Conservation (phyloP, 2,888 invertebrate species). For the Furcula furcula region DNA sequence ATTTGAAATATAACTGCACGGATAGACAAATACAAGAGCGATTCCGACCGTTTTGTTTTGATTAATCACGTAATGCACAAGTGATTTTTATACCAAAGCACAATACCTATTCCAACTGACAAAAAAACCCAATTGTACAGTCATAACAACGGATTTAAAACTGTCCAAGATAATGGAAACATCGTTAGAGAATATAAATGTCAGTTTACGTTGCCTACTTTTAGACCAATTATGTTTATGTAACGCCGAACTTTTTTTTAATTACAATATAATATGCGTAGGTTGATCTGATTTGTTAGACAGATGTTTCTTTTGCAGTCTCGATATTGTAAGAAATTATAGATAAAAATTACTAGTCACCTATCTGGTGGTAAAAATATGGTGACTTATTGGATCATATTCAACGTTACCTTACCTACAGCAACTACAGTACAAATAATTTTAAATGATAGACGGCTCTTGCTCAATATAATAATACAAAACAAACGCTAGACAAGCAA, state of each 20-base stretch:
- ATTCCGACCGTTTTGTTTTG: constrained; percentile 5
- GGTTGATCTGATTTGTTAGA: too few species aligned
- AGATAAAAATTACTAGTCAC: too few species aligned
- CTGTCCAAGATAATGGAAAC: constrained; percentile 10
- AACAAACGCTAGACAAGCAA: constrained; percentile 12
- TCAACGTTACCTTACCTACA: too few species aligned
- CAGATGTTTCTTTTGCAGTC: too few species aligned
- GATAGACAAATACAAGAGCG: constrained; percentile 11
- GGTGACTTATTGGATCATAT: too few species aligned
- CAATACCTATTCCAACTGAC: constrained; percentile 6
- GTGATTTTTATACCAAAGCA: constrained; percentile 5
- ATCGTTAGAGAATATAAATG: constrained; percentile 8
- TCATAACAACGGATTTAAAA: constrained; percentile 10
- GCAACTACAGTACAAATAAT: too few species aligned
- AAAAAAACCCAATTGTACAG: constrained; percentile 10
- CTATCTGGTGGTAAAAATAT: too few species aligned
- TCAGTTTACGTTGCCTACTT: constrained; percentile 8
- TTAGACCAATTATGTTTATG: constrained; percentile 13
- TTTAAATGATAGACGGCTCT: too few species aligned
- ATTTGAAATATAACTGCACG: constrained; percentile 22
- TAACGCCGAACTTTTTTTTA: too few species aligned
- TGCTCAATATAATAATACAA: constrained; percentile 7
- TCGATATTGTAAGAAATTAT: too few species aligned
- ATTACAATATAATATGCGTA: too few species aligned
- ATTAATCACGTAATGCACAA: constrained; percentile 9